Evolutionary conservation across 92 coral and sea anemone species (phyloP), one percentile per base, ranked within the genome.

Genomic region (Pocillopora grandis): DNA sequence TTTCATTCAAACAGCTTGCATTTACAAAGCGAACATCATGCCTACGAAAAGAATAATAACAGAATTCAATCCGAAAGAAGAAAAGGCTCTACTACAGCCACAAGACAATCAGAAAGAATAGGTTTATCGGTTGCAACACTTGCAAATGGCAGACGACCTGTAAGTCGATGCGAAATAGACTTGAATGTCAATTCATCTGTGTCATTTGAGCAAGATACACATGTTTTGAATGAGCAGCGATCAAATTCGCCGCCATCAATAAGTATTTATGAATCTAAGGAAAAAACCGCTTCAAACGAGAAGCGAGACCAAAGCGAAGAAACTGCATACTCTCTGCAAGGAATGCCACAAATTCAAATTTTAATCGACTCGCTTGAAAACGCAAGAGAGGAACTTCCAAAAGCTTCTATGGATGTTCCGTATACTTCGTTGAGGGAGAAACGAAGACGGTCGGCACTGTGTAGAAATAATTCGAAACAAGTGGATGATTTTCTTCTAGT

Each of bases 401-500:
- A 90, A 49, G 71, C 84, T 35, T 85, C 80, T 6, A 66, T 84
- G 11, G 93, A 90, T 42, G 86, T 89, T 5, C 98, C 98, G 18
- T 87, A 92, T 64, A 89, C 90, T 64, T 94, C 98, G 20, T 85
- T 90, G 15, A 83, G 98, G 42, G 98, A 94, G 62, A 88, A 94
- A 62, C 86, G 98, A 21, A 87, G 98, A 80, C 88, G 98, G n/a
- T 94, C 98, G 8, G 98, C 98, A 8, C 83, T 94, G 17, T 94
- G 98, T 62, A 80, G 98, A 77, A 93, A 85, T 66, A 94, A 94
- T 68, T 92, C 98, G 62, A 94, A 94, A 76, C 98, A 94, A 79
- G 98, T 94, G 7, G 98, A 94, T 56, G 98, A 94, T 65, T 94
- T 94, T 84, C 89, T 94, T 19, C 76, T 94, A 14, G 98, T 94